Conservation (phyloP, 2,797 vertebrate genomes). For the Psittacula derbiana region DNA sequence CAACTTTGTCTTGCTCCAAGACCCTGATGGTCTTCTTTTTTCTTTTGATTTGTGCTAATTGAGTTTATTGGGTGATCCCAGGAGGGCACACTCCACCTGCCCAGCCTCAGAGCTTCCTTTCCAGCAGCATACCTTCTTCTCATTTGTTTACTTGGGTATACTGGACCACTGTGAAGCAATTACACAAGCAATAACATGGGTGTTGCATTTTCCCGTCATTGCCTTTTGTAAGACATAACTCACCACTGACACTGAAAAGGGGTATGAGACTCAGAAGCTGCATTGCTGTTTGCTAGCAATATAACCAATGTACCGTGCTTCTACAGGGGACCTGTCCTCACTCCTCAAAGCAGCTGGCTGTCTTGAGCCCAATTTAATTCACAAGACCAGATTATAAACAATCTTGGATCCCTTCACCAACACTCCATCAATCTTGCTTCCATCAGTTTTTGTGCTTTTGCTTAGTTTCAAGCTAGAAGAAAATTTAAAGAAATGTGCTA, state of each 20-base stretch:
- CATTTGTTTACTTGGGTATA: neutral
- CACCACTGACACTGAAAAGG: neutral
- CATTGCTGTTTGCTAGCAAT: neutral
- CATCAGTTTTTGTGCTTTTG: neutral
- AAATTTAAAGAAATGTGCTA: neutral
- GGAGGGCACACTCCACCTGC: neutral
- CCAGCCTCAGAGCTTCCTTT: neutral
- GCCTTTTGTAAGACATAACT: neutral
- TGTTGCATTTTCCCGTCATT: neutral
- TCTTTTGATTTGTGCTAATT: neutral
- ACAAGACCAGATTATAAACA: slow-evolving; percentile 1
- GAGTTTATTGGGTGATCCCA: neutral
- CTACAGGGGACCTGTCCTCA: neutral
- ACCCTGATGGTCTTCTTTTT: neutral
- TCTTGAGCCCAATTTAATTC: neutral
- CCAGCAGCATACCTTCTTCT: neutral
- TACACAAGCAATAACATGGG: neutral
- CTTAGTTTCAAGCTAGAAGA: slow-evolving; percentile 14
- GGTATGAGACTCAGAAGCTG: neutral
- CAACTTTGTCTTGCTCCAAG: neutral
- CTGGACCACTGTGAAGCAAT: slow-evolving; percentile 27
- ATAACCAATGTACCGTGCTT: neutral
- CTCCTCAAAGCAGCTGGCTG: neutral
- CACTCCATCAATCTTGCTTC: slow-evolving; percentile 28
- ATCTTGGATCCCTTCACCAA: neutral